Evolutionary conservation across 2,113 vertebrate species (phyloP).

Genomic region (Excalfactoria chinensis): DNA sequence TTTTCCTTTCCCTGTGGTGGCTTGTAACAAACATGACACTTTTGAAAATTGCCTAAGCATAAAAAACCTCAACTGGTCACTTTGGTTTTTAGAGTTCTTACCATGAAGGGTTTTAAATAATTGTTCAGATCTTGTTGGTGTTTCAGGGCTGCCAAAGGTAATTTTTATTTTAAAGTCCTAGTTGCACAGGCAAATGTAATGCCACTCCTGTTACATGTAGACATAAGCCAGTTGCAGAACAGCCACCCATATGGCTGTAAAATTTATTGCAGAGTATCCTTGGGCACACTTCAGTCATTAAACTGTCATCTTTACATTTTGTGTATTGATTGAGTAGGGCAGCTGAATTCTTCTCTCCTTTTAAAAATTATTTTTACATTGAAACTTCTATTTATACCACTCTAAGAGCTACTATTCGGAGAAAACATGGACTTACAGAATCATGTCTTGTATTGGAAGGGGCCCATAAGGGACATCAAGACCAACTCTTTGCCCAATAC

Average conservation of each 20-base stretch:
- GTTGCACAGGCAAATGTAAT: background rate
- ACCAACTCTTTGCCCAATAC: too few relatives aligned
- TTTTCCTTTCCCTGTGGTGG: too few relatives aligned
- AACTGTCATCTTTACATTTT: background rate
- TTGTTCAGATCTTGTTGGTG: background rate
- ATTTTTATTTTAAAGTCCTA: background rate
- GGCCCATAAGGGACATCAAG: too few relatives aligned
- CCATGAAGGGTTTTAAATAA: background rate
- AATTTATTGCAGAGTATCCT: background rate
- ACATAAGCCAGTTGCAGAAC: background rate
- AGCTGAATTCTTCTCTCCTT: background rate
- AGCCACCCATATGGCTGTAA: background rate
- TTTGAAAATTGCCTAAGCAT: background rate
- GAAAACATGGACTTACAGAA: background rate
- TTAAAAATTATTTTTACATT: background rate
- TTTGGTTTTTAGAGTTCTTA: background rate
- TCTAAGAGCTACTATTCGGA: background rate
- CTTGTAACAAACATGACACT: background rate
- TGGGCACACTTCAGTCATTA: background rate
- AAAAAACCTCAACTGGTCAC: background rate
- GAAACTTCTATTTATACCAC: background rate
- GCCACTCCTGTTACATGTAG: background rate
- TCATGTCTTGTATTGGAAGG: too few relatives aligned
- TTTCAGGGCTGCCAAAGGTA: background rate
- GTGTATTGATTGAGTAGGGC: background rate